Percentiles rank a stretch among this genome's conserved stretches.
Conservation (phyloP, 1,140 invertebrate species). For the Oncopodura yosiiana region DNA sequence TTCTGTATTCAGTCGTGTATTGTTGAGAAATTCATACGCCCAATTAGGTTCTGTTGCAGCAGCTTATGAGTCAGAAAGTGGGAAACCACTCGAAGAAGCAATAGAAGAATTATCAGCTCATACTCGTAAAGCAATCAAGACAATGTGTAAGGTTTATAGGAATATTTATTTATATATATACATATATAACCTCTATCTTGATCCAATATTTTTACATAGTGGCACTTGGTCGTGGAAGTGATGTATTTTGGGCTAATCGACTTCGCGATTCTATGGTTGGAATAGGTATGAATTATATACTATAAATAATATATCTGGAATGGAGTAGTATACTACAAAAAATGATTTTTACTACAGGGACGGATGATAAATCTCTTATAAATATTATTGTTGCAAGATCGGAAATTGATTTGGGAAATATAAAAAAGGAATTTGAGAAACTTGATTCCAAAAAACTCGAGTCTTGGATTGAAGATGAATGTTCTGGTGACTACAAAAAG, state of each 20-base stretch:
- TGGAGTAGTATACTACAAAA: too few species aligned
- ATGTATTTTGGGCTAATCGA: slow-evolving; percentile 48
- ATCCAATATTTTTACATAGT: slow-evolving; percentile 37
- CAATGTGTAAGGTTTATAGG: slow-evolving; percentile 37
- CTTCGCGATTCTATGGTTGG: slow-evolving; percentile 47
- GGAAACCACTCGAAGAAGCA: slow-evolving; percentile 31
- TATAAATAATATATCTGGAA: too few species aligned
- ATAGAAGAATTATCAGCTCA: slow-evolving; percentile 29
- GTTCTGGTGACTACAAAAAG: slow-evolving; percentile 83
- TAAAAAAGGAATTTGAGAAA: slow-evolving; percentile 42
- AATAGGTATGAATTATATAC: too few species aligned
- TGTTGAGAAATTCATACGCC: slow-evolving; percentile 42
- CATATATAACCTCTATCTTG: background rate
- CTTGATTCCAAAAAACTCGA: slow-evolving; percentile 39
- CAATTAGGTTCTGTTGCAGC: slow-evolving; percentile 41
- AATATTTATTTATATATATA: too few species aligned
- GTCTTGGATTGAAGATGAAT: slow-evolving; percentile 59
- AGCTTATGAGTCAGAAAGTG: slow-evolving; percentile 55
- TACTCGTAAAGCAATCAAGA: slow-evolving; percentile 27
- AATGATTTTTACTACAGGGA: too few species aligned
- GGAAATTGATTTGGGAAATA: slow-evolving; percentile 46
- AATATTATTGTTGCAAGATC: slow-evolving; percentile 45
- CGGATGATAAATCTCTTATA: slow-evolving; percentile 47
- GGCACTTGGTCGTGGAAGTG: slow-evolving; percentile 40
- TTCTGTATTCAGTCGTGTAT: slow-evolving; percentile 70